Percentiles rank a stretch among this genome's conserved stretches.
These are phyloP conservation scores for Clarias batrachus DNA, from an alignment of 2,113 vertebrate genomes.

Conservation along the genomic window DNA sequence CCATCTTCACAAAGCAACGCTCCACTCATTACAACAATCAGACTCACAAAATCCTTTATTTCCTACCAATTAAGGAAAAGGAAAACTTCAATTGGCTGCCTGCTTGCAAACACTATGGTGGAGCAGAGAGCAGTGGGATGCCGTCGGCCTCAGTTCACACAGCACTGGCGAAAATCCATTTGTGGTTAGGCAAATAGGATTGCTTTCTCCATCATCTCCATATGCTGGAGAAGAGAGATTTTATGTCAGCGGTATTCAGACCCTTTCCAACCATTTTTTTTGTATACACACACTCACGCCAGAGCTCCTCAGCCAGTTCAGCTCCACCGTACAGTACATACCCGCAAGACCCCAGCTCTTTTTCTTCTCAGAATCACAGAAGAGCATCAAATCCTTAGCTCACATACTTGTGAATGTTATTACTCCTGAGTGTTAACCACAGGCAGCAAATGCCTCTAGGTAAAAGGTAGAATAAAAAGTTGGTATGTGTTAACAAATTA, in stretches of 20 bases:
- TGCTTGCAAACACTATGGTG: conserved; percentile 40
- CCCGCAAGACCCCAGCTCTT: conserved; percentile 8
- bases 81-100: conserved; percentile 40
- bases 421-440: conserved; percentile 28
- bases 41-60: conserved; percentile 47
- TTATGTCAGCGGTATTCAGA: conserved; percentile 39
- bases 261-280: conserved; percentile 41
- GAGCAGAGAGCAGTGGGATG: conserved; percentile 25
- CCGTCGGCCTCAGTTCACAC: conserved; percentile 14
- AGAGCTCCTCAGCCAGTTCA: conserved; percentile 28
- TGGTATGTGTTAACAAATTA: not conserved
- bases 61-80: conserved; percentile 48
- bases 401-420: conserved; percentile 13
- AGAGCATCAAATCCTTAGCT: conserved; percentile 11
- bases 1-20: conserved; percentile 18
- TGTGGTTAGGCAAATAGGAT: conserved; percentile 52
- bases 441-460: not conserved
- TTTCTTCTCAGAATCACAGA: conserved; percentile 1
- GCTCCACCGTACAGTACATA: not conserved
- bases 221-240: conserved; percentile 25
- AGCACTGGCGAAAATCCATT: conserved; percentile 34
- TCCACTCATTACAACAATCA: conserved; percentile 34
- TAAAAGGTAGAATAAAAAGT: not conserved
- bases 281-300: conserved; percentile 1
- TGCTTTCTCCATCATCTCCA: conserved; percentile 47